Base-by-base conservation (phyloP, 2,888 invertebrate genomes). In the Lysandra coridon region DNA sequence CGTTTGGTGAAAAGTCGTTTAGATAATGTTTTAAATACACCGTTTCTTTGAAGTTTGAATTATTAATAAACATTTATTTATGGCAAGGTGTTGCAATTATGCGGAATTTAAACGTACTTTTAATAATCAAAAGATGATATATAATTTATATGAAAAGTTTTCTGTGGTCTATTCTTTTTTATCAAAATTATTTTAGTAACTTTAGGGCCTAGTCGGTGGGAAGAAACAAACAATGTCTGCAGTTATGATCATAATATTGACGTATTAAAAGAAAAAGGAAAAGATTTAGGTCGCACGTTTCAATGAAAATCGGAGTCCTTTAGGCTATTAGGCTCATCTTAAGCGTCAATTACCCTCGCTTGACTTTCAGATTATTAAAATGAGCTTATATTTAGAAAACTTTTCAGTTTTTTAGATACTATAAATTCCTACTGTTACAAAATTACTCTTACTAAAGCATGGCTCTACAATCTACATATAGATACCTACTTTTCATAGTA, bases 1-100 rank as follows among this genome's bases (percentile, higher is more conserved):
- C 44, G 49, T 75, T 75, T 75, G 23, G 44, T 75, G 75, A 75
- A 75, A 75, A 75, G n/a, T 49, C 23, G 23, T 49, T 30, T 49
- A 49, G 49, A 75, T 75, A 49, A 40, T 75, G 10, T 23, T 44
- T 49, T 14, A 44, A 49, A 30, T 49, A 44, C 6, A 74, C 44
- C 23, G 12, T 49, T 49, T 4, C 33, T 75, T 75, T 4, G 12
- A 75, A 49, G 10, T 75, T 69, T 14, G 14, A 5, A 5, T 33
- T 33, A 33, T 33, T 33, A 17, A 57, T 57, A 57, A 57, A 57
- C 4, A 57, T 17, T 57, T 57, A 4, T 17, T 17, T 4, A 53
- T 14, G 53, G 4, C 17, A 4, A 57, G 4, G 17, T 57, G 57
- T 3, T 57, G 17, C 57, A 17, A 57, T 10, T 49, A 49, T 49